Conservation (phyloP, 2,113 vertebrate genomes). For the Limnothrissa miodon region DNA sequence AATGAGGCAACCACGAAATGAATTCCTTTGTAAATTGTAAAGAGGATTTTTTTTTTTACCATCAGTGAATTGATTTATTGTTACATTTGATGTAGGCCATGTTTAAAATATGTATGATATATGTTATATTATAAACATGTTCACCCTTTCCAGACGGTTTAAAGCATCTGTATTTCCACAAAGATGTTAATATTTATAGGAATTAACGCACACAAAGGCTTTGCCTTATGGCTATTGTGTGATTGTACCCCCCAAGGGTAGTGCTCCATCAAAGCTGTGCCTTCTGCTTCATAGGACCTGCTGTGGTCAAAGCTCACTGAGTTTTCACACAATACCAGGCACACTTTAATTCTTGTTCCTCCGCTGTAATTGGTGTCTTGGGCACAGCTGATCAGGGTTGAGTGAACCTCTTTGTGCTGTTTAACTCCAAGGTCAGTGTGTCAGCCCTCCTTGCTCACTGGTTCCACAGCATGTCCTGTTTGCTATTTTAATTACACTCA, state of each 20-base stretch:
- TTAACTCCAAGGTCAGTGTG: conserved; percentile 7
- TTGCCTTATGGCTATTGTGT: not conserved
- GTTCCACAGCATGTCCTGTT: not conserved
- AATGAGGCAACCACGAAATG: not conserved
- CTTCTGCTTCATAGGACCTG: not conserved
- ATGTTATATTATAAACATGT: too few relatives aligned
- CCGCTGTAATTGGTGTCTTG: not conserved
- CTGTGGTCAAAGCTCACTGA: not conserved
- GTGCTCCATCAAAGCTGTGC: not conserved
- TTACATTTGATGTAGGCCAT: not conserved
- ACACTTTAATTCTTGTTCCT: conserved; percentile 8
- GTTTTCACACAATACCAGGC: not conserved
- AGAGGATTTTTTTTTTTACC: not conserved
- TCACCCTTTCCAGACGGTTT: not conserved
- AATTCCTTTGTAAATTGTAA: not conserved
- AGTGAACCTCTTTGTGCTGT: not conserved
- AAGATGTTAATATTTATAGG: conserved; percentile 4
- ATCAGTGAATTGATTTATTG: not conserved
- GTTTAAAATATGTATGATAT: too few relatives aligned
- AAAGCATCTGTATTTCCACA: not conserved
- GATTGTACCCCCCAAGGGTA: not conserved
- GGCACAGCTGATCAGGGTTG: not conserved
- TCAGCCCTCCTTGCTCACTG: not conserved
- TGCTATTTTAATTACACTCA: not conserved
- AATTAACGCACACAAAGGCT: not conserved